Conservation (phyloP, 2,888 invertebrate species). For the Eretmocerus hayati region DNA sequence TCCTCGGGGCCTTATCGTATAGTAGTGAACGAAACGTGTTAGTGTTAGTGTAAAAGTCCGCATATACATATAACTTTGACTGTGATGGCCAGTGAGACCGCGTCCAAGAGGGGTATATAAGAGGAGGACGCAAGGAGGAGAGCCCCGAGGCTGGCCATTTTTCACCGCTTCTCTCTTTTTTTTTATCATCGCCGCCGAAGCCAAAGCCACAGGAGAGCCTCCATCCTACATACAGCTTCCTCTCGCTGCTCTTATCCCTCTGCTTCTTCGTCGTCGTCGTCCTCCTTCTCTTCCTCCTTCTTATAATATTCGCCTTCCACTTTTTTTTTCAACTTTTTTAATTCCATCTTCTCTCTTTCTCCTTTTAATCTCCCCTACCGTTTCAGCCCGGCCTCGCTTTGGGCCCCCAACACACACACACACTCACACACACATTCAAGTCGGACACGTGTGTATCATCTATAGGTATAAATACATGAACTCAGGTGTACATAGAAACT, state of each 20-base stretch:
- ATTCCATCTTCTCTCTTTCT: conserved; percentile 24
- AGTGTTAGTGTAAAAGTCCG: too few relatives aligned
- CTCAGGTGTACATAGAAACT: too few relatives aligned
- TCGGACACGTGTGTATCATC: too few relatives aligned
- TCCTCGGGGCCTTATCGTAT: background rate
- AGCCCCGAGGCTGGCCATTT: conserved; percentile 43
- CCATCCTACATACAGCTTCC: too few relatives aligned
- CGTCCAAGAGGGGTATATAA: conserved; percentile 12
- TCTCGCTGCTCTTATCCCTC: conserved; percentile 29
- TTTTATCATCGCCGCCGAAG: too few relatives aligned
- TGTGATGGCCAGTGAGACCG: conserved; percentile 1
- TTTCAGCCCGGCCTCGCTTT: conserved; percentile 10
- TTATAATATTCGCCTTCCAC: conserved; percentile 29
- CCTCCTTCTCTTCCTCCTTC: conserved; percentile 15
- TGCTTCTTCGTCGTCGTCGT: conserved; percentile 21
- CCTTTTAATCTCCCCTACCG: conserved; percentile 30
- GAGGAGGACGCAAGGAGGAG: conserved; percentile 29
- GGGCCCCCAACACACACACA: conserved; percentile 18
- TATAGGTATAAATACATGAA: too few relatives aligned
- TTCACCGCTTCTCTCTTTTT: conserved; percentile 34
- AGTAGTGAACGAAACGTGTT: too few relatives aligned
- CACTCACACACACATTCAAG: too few relatives aligned
- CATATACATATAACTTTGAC: too few relatives aligned
- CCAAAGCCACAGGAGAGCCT: too few relatives aligned
- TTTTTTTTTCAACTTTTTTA: conserved; percentile 24